Base-by-base conservation (phyloP, 2,888 invertebrate species). In the Volucella zonaria region DNA sequence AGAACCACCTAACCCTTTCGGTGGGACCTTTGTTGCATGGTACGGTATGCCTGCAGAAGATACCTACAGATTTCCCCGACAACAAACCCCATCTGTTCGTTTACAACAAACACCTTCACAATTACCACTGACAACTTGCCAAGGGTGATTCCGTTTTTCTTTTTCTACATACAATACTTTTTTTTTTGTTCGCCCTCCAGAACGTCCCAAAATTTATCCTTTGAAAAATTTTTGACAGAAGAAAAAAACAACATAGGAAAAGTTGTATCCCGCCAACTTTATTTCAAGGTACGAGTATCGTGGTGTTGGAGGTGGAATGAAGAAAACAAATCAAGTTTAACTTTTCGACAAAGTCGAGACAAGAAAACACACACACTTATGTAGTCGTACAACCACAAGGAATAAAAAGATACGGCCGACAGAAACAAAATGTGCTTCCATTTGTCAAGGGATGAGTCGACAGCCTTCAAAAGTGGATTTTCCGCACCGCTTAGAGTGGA, bases 381-480 rank as follows among this genome's bases (percentile, higher is more conserved):
- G 18, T 8, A 14, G 51, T 23, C 11, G 42, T n/a, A 43, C 52
- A 12, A 23, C n/a, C 51, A 58, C 10, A 23, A n/a, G 49, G 42
- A 74, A 59, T 43, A 15, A 15, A 31, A 10, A 15, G 45, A 56
- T 49, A 61, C 59, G 73, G 67, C 77, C 59, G 81, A 49, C 82
- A 82, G 42, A 62, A 49, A 38, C 61, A 61, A 56, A 81, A 67
- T 43, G 38, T 3, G 47, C n/a, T 62, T 40, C 64, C 58, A 74
- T 74, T 74, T 68, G 74, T 74, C 58, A 45, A 3, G 18, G 47
- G 18, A 58, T 42, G 62, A 56, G 42, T 62, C 40, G 68, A 59
- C 64, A 74, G 68, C 73, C 62, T 78, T 73, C 67, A 73, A 73
- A 78, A 78, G 78, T 78, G 40, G 58, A 68, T 68, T 74, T 77